phyloP scores from a whole-genome alignment of 2,797 vertebrate species.

The Dendrocincla tyrannina region DNA sequence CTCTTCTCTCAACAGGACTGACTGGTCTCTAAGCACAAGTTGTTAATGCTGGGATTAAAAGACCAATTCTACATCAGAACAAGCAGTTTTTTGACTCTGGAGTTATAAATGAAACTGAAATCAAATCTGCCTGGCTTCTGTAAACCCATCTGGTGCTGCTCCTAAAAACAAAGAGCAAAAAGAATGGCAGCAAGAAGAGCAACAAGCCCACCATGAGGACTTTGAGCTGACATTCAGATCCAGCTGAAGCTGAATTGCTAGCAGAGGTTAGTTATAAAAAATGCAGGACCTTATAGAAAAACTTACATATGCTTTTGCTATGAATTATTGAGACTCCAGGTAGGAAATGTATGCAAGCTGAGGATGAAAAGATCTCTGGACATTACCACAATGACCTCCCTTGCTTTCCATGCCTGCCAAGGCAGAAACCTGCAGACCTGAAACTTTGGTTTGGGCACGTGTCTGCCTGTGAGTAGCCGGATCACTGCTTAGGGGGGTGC shows the following conservation, averaged over 20 bases:
- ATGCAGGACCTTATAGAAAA: rapidly evolving
- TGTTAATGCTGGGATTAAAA: neutral
- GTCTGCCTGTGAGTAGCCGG: neutral
- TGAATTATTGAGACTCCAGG: neutral
- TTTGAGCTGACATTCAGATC: neutral
- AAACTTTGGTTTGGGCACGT: neutral
- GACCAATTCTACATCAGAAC: neutral
- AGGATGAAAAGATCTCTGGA: neutral
- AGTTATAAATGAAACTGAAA: neutral
- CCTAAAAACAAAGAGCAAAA: neutral
- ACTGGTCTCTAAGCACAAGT: neutral
- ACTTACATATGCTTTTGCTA: neutral
- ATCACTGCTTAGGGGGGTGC: too few relatives aligned
- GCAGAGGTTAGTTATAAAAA: neutral
- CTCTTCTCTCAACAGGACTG: neutral
- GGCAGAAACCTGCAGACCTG: neutral
- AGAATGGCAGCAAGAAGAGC: neutral
- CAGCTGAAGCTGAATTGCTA: neutral
- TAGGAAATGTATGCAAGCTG: neutral
- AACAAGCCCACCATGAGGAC: neutral
- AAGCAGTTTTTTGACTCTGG: neutral
- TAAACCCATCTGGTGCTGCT: neutral
- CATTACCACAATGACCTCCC: neutral
- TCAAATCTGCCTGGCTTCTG: neutral
- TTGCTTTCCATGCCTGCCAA: neutral